Evolutionary conservation across 2,797 vertebrate genomes (phyloP).

Genomic region (Cuculus canorus): DNA sequence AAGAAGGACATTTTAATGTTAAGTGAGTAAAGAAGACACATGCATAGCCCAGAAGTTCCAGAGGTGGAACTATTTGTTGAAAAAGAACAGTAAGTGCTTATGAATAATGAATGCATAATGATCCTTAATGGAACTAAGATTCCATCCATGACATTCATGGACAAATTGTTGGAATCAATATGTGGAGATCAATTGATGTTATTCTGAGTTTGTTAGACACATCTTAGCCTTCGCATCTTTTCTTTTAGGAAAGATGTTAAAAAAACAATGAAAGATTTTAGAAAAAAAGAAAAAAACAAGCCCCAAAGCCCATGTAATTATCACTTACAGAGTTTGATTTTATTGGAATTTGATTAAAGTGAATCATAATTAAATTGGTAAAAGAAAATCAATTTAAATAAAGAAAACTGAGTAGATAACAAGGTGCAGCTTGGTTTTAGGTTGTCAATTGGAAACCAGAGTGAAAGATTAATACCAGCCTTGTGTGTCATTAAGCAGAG

Average conservation of each 20-base stretch:
- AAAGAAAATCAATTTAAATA: not conserved
- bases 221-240: not conserved
- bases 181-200: not conserved
- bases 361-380: not conserved
- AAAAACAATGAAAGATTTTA: not conserved
- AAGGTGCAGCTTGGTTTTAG: not conserved
- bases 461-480: not conserved
- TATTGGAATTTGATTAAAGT: not conserved
- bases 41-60: not conserved
- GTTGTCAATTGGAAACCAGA: not conserved
- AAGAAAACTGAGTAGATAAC: not conserved
- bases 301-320: not conserved
- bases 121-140: conserved; percentile 8
- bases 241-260: not conserved
- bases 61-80: conserved; percentile 2
- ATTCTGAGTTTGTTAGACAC: not conserved
- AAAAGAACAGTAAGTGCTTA: conserved; percentile 4
- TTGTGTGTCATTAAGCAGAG: not conserved
- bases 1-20: not conserved
- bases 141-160: not conserved
- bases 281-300: not conserved
- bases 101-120: conserved; percentile 31
- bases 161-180: not conserved
- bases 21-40: not conserved
- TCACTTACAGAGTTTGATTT: not conserved